Base-by-base conservation (phyloP, 2,888 invertebrate species). In the Lordiphosa fenestrarum region DNA sequence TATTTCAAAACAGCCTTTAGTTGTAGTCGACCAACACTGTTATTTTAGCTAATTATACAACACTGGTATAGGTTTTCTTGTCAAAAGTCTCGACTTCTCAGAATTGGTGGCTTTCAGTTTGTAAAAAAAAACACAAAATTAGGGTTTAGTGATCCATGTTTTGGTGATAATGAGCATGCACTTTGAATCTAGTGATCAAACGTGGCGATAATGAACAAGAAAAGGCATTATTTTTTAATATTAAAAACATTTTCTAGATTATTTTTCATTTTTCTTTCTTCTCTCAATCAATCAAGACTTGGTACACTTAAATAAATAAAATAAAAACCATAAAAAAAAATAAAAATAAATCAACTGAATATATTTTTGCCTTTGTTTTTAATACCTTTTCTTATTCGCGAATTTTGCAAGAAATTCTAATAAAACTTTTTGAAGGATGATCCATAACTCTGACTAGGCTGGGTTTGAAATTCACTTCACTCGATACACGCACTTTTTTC, bases 371-470 rank as follows among this genome's bases (percentile, higher is more conserved):
- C 66, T 41, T 58, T 35, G 39, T 38, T 41, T 48, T 6, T 36
- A 69, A 84, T 82, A 80, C 82, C 82, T 80, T 80, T 84, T 84
- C 73, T 66, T 70, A 84, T 77, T 81, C 60, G 54, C 15, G 1
- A n/a, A n/a, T n/a, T n/a, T n/a, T n/a, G n/a, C n/a, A 48, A 9
- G 46, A 41, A 50, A 59, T 53, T 46, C 53, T 64, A 63, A 60
- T 51, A 47, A 66, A 69, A 71, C 67, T 62, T 50, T 64, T 73
- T 80, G 58, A 59, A 54, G 76, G 66, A 57, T 35, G 38, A 71
- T 78, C 73, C 82, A 80, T 81, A 82, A 82, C 82, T 84, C 81
- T 84, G 60, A 51, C 42, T 60, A 25, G 56, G 83, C 49, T 63
- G 69, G 38, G 15, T 12, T 19, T 19, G 6, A 33, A 15, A n/a